These are phyloP conservation scores for Amphipoea oculea DNA, from an alignment of 2,888 invertebrate species.

Conservation along the genomic window DNA sequence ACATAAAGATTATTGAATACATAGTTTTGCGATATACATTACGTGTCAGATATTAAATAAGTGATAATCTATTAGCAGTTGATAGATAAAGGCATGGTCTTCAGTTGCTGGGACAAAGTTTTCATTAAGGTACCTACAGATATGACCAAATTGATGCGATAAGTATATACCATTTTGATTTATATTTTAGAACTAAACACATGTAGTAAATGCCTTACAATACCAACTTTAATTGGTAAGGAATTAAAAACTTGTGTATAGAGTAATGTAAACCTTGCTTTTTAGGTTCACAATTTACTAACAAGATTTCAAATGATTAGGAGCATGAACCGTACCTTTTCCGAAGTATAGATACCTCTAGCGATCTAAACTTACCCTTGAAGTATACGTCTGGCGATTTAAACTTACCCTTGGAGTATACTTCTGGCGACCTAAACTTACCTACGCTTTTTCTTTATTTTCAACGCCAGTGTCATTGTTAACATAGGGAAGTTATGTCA, in stretches of 20 bases:
- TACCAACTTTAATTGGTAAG: neutral
- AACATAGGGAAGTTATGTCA: conserved; percentile 15
- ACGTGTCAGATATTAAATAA: conserved; percentile 19
- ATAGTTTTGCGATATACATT: conserved; percentile 3
- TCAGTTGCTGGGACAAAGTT: neutral
- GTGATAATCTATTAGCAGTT: conserved; percentile 2
- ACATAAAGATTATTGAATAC: neutral
- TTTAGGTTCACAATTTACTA: neutral
- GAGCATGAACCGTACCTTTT: neutral
- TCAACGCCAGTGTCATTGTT: neutral
- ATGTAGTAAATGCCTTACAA: neutral
- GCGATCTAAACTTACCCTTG: neutral
- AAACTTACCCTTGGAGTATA: neutral
- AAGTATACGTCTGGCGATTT: neutral
- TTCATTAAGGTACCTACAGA: neutral
- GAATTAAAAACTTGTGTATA: neutral
- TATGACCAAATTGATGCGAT: neutral
- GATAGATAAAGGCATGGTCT: conserved; percentile 1
- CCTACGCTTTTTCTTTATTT: conserved; percentile 10
- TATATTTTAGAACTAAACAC: neutral
- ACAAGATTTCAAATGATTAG: neutral
- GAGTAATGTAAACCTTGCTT: neutral
- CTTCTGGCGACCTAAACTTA: neutral
- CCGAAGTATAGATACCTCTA: neutral
- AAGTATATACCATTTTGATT: neutral